These are phyloP conservation scores for Anthopleura sola DNA, from an alignment of 64 coral and sea anemone genomes.

Conservation along the genomic window DNA sequence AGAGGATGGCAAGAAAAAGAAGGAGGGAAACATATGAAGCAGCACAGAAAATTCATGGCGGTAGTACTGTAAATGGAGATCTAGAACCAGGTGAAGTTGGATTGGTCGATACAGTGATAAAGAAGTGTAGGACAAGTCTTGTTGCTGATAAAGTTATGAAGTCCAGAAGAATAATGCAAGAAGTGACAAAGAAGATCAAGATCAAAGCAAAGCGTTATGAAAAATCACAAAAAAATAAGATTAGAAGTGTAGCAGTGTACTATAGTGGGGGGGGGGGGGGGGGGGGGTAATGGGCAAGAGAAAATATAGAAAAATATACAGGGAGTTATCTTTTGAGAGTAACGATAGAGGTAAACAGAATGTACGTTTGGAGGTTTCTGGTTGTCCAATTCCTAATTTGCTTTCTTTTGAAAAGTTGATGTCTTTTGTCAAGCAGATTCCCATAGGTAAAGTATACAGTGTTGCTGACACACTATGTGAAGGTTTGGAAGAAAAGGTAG, in stretches of 20 bases:
- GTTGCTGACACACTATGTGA: background rate
- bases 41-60: background rate
- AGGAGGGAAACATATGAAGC: background rate
- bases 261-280: no score
- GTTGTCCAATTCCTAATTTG: slow-evolving; percentile 1
- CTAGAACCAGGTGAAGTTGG: no score
- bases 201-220: background rate
- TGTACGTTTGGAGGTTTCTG: slow-evolving; percentile 3
- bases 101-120: background rate
- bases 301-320: slow-evolving; percentile 15
- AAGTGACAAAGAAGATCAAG: no score
- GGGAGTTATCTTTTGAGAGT: background rate
- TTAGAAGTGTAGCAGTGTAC: slow-evolving; percentile 17
- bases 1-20: background rate
- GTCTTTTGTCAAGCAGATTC: slow-evolving; percentile 16
- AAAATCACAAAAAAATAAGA: slow-evolving; percentile 11
- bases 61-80: no score
- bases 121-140: background rate
- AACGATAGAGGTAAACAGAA: background rate
- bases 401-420: slow-evolving; percentile 3
- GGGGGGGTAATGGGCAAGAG: slow-evolving; percentile 29
- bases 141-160: no score
- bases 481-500: slow-evolving; percentile 14
- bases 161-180: no score
- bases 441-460: slow-evolving; percentile 12